Conservation (phyloP, 2,888 invertebrate genomes). For the Tolmerus cingulatus region DNA sequence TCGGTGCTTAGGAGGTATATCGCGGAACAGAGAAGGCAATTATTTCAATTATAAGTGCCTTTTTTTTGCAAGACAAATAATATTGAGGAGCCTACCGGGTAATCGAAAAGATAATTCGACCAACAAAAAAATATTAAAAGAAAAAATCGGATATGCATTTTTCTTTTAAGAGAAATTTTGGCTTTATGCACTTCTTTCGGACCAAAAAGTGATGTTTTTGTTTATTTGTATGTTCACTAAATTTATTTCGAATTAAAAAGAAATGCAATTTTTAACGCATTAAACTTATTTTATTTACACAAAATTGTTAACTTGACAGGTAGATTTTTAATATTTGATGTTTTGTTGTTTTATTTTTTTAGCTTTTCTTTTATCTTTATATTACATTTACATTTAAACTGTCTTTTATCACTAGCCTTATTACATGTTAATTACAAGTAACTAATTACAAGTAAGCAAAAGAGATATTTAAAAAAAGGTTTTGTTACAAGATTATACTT, state of each 20-base stretch:
- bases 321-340: conserved; percentile 20
- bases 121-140: not conserved
- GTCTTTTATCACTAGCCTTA: conserved; percentile 35
- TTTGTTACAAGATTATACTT: conserved; percentile 39
- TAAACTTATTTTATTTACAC: conserved; percentile 38
- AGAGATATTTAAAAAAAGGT: conserved; percentile 22
- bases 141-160: not conserved
- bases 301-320: conserved; percentile 31
- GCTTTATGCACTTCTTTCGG: not conserved
- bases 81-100: not conserved
- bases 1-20: conserved; percentile 4
- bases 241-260: not conserved
- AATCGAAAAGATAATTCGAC: not conserved
- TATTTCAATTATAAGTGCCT: not conserved
- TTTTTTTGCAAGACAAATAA: not conserved
- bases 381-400: conserved; percentile 21
- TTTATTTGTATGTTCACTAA: not conserved
- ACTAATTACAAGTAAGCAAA: conserved; percentile 21
- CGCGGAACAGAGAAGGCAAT: not conserved
- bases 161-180: not conserved
- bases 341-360: conserved; percentile 18
- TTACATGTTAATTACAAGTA: conserved; percentile 28
- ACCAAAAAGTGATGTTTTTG: conserved; percentile 21
- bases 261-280: conserved; percentile 31
- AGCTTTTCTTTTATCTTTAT: not conserved